Percentiles rank a stretch among this genome's conserved stretches.
phyloP scores from a whole-genome alignment of 2,113 vertebrate genomes.

The Hydrochoerus hydrochaeris region DNA sequence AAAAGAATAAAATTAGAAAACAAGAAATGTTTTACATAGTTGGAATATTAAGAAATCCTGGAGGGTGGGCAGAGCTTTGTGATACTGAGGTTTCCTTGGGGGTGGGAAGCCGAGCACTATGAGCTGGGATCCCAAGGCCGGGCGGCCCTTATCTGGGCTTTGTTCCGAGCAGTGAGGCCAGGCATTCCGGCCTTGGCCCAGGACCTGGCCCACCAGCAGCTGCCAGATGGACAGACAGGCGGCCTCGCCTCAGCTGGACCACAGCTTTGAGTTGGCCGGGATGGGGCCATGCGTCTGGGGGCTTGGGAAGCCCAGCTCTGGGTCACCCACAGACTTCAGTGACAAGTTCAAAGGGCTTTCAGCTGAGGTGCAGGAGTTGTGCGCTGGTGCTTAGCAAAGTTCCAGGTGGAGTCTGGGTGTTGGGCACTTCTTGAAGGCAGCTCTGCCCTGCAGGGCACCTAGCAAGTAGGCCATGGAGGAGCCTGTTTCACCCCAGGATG shows the following conservation, averaged over 20 bases:
- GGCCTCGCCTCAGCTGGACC: neutral
- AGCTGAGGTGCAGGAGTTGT: neutral
- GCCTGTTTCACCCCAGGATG: neutral
- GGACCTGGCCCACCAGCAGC: neutral
- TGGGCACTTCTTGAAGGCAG: neutral
- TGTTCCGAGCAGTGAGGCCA: neutral
- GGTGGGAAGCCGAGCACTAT: neutral
- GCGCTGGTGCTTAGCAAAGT: neutral
- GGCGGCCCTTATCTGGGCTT: neutral
- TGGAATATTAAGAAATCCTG: constrained; percentile 65
- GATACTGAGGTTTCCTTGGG: constrained; percentile 32
- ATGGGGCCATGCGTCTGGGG: neutral
- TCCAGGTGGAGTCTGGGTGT: neutral
- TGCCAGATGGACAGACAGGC: neutral
- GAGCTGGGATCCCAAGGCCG: constrained; percentile 3
- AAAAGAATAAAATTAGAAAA: constrained; percentile 53
- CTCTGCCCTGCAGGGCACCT: neutral
- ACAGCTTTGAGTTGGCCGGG: neutral
- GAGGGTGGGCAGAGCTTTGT: constrained; percentile 1
- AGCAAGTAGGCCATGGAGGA: neutral
- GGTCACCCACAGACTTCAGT: neutral
- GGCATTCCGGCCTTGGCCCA: neutral
- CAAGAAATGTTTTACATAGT: constrained; percentile 51
- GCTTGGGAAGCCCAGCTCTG: neutral
- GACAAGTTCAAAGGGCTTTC: neutral